Percentiles rank a stretch among this genome's conserved stretches.
Evolutionary conservation across 1,140 invertebrate genomes (phyloP).

Genomic region (Doryteuthis pealeii): DNA sequence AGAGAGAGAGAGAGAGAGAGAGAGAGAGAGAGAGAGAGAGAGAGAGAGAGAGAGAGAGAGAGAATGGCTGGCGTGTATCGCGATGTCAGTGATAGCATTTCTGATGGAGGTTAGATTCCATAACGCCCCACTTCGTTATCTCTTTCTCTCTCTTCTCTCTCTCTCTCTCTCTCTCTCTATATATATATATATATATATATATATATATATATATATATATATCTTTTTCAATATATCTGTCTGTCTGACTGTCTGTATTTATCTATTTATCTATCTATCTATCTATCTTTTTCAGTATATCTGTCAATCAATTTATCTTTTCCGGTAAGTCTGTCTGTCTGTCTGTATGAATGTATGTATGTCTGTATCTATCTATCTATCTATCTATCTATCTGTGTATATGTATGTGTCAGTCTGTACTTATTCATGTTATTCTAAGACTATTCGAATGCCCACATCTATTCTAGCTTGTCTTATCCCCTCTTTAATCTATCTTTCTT

Average conservation of each 20-base stretch:
- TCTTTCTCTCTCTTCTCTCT: background rate
- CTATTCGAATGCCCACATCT: background rate
- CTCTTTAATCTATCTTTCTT: background rate
- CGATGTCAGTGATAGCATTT: background rate
- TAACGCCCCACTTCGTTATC: too few species aligned
- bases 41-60: background rate
- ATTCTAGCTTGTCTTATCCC: background rate
- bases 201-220: too few species aligned
- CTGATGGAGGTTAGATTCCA: too few species aligned
- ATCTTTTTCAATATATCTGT: too few species aligned
- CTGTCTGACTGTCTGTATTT: background rate
- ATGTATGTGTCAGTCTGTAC: background rate
- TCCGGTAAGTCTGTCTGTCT: too few species aligned
- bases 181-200: too few species aligned
- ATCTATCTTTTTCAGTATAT: background rate
- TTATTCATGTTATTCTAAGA: background rate
- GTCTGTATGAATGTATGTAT: too few species aligned
- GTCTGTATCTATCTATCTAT: too few species aligned
- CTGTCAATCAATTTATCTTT: too few species aligned
- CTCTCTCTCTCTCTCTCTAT: too few species aligned
- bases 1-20: background rate
- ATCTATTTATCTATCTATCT: background rate
- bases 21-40: background rate
- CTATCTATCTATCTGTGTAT: too few species aligned
- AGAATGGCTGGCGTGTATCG: background rate